These are phyloP conservation scores for Lutjanus erythropterus DNA, from an alignment of 2,113 vertebrate genomes.

Conservation along the genomic window DNA sequence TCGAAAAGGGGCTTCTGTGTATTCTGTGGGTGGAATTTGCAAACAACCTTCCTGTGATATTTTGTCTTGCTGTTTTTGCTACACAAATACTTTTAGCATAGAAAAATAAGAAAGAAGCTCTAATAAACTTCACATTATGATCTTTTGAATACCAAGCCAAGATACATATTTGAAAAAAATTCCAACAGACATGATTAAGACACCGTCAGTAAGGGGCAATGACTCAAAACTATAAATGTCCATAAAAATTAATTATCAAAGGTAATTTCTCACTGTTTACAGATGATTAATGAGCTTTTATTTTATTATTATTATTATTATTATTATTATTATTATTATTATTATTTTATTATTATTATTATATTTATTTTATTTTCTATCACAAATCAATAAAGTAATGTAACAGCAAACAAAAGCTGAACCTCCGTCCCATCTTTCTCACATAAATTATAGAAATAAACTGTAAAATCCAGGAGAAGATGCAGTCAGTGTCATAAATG, in stretches of 20 bases:
- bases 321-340: no score
- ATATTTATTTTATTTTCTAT: constrained; percentile 11
- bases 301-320: no score
- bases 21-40: no score
- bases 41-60: no score
- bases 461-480: background rate
- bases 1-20: no score
- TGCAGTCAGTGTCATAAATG: constrained; percentile 16
- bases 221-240: constrained; percentile 4
- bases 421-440: background rate
- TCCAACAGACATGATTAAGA: background rate
- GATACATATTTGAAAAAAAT: background rate
- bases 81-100: no score
- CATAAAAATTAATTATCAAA: no score
- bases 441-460: constrained; percentile 22
- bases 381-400: constrained; percentile 32
- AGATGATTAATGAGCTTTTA: background rate
- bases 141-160: background rate
- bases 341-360: no score
- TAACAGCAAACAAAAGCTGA: constrained; percentile 17
- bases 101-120: no score
- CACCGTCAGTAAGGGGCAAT: background rate
- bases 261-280: background rate
- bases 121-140: background rate
- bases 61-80: no score